Conservation (phyloP, 2,888 invertebrate species). For the Drosophila subsilvestris region DNA sequence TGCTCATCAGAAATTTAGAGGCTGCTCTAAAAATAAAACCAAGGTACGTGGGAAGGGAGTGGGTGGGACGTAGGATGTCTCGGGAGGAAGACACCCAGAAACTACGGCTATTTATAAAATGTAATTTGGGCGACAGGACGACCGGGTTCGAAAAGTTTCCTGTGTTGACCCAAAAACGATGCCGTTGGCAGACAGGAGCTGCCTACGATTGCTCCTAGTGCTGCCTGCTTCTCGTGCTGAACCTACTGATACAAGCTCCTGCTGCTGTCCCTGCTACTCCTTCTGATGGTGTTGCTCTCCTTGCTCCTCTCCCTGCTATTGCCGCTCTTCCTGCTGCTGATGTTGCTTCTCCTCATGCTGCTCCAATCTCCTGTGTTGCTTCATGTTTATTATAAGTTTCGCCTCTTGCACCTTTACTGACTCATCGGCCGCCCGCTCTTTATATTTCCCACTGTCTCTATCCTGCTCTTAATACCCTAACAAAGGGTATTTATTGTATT, state of each 20-base stretch:
- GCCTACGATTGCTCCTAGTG: not conserved
- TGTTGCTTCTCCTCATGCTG: not conserved
- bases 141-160: conserved; percentile 44
- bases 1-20: conserved; percentile 75
- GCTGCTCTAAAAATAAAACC: conserved; percentile 30
- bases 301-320: conserved; percentile 1
- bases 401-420: conserved; percentile 18
- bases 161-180: conserved; percentile 63
- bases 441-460: not conserved
- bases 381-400: conserved; percentile 61
- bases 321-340: not conserved
- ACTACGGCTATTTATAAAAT: conserved; percentile 52
- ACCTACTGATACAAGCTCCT: not conserved
- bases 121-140: conserved; percentile 39
- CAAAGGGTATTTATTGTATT: not conserved
- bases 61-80: not conserved
- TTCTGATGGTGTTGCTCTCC: not conserved
- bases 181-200: conserved; percentile 38
- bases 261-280: not conserved
- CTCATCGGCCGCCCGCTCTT: not conserved
- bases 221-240: not conserved
- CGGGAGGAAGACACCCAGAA: conserved; percentile 11
- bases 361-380: not conserved
- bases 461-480: not conserved
- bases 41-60: not conserved